Percentiles rank a stretch among this genome's conserved stretches.
Evolutionary conservation across 64 coral and sea anemone species (phyloP).

Genomic region (Catalaphyllia jardinei): DNA sequence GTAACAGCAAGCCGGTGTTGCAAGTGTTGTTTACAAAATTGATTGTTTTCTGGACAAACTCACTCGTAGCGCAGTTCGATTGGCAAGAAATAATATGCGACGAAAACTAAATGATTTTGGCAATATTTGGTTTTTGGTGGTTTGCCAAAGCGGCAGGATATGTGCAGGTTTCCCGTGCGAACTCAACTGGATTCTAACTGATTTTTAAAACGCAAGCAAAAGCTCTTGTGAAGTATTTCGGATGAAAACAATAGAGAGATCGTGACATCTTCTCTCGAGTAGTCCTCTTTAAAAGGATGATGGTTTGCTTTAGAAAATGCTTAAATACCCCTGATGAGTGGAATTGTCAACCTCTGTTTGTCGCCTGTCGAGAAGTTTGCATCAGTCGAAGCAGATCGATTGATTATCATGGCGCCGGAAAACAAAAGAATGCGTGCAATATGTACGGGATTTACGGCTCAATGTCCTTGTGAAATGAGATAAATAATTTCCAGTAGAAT

Average conservation of each 20-base stretch:
- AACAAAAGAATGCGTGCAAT: too few species aligned
- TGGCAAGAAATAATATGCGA: background rate
- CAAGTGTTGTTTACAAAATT: too few species aligned
- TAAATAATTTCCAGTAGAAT: background rate
- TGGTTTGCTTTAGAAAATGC: background rate
- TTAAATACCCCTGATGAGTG: background rate
- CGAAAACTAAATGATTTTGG: background rate
- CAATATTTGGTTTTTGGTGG: background rate
- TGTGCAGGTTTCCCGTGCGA: background rate
- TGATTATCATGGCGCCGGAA: background rate
- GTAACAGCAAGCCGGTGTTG: too few species aligned
- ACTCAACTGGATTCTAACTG: background rate
- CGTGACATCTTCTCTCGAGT: background rate
- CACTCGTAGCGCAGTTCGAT: background rate
- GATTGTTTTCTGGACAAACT: background rate
- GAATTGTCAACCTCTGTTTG: background rate
- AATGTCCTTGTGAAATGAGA: background rate
- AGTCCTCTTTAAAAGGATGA: background rate
- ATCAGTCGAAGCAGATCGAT: background rate
- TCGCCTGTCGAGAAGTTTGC: conserved; percentile 2
- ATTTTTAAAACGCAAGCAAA: background rate
- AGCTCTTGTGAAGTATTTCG: background rate
- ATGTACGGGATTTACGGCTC: background rate
- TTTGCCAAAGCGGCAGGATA: background rate
- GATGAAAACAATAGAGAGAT: background rate